Percentiles rank a stretch among this genome's conserved stretches.
These are phyloP conservation scores for Perccottus glenii DNA, from an alignment of 2,113 vertebrate species.

Conservation along the genomic window DNA sequence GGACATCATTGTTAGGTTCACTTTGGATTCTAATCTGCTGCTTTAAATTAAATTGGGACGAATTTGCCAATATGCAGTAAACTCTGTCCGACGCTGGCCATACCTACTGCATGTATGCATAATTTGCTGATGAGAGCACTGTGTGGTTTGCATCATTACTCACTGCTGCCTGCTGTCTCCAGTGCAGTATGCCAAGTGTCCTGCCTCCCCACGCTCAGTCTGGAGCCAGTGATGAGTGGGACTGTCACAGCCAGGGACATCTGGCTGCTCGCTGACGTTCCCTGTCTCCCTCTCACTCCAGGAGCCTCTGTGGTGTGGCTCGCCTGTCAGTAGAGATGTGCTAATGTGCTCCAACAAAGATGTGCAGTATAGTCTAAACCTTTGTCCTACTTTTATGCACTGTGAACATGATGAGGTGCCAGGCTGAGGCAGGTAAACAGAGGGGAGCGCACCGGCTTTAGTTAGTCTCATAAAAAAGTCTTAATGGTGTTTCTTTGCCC, in stretches of 20 bases:
- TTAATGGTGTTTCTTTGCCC: conserved; percentile 31
- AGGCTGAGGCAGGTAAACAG: conserved; percentile 46
- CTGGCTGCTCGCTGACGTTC: conserved; percentile 73
- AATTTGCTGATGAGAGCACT: conserved; percentile 76
- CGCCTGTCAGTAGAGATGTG: conserved; percentile 73
- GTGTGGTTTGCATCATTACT: conserved; percentile 77
- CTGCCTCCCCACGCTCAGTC: conserved; percentile 77
- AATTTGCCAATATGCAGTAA: conserved; percentile 42
- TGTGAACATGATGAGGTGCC: conserved; percentile 60
- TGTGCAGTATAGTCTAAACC: conserved; percentile 66
- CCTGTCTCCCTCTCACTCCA: conserved; percentile 65
- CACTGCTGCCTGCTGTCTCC: conserved; percentile 77
- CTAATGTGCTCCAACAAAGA: conserved; percentile 73
- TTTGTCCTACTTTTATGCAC: conserved; percentile 70
- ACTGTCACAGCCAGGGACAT: conserved; percentile 80
- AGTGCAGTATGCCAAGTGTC: conserved; percentile 76
- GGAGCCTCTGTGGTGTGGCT: conserved; percentile 67
- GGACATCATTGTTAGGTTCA: background rate
- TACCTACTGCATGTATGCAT: conserved; percentile 68
- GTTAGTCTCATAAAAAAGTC: background rate
- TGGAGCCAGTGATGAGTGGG: conserved; percentile 79
- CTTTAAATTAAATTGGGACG: conserved; percentile 9
- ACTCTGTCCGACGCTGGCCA: conserved; percentile 40
- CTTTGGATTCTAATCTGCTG: background rate
- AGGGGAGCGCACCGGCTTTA: conserved; percentile 4